Evolutionary conservation across 37 sponge, comb jelly and placozoan species (phyloP).

Genomic region (Diacarnus erythraeanus): DNA sequence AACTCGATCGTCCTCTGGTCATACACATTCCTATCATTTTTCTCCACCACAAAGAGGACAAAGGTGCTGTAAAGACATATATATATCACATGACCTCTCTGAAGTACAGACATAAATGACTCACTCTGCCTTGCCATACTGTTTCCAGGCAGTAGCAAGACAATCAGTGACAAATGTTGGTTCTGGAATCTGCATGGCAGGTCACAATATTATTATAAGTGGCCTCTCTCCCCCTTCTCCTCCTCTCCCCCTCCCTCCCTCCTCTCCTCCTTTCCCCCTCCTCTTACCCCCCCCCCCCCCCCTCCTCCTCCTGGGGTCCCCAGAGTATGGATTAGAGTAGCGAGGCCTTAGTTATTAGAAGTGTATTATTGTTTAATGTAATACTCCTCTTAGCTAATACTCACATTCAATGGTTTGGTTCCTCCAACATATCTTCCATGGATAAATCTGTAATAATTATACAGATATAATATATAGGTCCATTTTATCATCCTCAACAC

Average conservation of each 20-base stretch:
- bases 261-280: not conserved
- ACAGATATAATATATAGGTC: too few relatives aligned
- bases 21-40: slow-evolving; percentile 35
- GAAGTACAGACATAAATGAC: not conserved
- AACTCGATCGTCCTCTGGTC: slow-evolving; percentile 51
- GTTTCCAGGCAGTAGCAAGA: slow-evolving; percentile 32
- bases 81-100: not conserved
- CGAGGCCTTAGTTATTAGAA: too few relatives aligned
- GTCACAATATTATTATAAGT: too few relatives aligned
- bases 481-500: too few relatives aligned
- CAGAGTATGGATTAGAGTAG: not conserved
- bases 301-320: too few relatives aligned
- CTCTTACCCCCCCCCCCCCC: too few relatives aligned
- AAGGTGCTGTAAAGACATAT: slow-evolving; percentile 19
- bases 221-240: too few relatives aligned
- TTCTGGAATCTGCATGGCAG: not conserved
- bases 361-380: too few relatives aligned
- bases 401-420: too few relatives aligned
- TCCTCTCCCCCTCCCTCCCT: not conserved
- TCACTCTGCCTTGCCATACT: slow-evolving; percentile 46
- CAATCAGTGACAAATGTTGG: slow-evolving; percentile 3
- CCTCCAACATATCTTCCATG: too few relatives aligned
- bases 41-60: slow-evolving; percentile 37
- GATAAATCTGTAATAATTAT: too few relatives aligned
- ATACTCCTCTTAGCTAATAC: too few relatives aligned